Conservation (phyloP, 2,113 vertebrate species). For the Chrysemys picta region DNA sequence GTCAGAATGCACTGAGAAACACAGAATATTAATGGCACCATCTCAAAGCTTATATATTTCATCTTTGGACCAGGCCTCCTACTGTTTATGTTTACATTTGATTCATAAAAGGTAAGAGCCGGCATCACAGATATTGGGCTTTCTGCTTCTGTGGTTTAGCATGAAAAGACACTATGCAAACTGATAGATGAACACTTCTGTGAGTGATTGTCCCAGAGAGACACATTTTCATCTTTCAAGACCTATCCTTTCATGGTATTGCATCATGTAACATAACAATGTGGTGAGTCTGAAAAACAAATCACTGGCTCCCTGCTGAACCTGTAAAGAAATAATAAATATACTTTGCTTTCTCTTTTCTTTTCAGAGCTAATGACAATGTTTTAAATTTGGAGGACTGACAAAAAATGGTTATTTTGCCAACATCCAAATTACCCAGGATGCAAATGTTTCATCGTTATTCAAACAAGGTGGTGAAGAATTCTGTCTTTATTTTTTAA, state of each 20-base stretch:
- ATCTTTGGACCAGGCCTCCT: conserved; percentile 40
- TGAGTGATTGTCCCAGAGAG: conserved; percentile 47
- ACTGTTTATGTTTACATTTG: conserved; percentile 28
- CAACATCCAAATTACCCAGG: conserved; percentile 42
- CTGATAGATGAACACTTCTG: conserved; percentile 30
- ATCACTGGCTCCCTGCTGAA: conserved; percentile 41
- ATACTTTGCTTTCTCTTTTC: background rate
- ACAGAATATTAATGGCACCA: conserved; percentile 44
- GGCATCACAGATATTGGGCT: conserved; percentile 5
- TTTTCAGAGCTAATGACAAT: background rate
- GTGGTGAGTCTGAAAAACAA: conserved; percentile 51
- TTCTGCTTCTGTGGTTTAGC: conserved; percentile 50
- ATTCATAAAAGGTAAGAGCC: conserved; percentile 34
- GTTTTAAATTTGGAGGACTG: conserved; percentile 43
- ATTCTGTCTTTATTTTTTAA: conserved; percentile 32
- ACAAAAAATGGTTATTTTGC: conserved; percentile 33
- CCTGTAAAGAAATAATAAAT: conserved; percentile 34
- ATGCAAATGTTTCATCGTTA: conserved; percentile 19
- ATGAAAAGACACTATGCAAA: conserved; percentile 17
- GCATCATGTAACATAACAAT: conserved; percentile 36
- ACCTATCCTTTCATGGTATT: conserved; percentile 26
- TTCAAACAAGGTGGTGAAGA: background rate
- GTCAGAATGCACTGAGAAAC: conserved; percentile 32
- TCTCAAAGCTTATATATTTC: conserved; percentile 35
- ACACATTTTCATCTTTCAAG: conserved; percentile 51